Base-by-base conservation (phyloP, 2,888 invertebrate species). In the Dicyrtomina minuta region DNA sequence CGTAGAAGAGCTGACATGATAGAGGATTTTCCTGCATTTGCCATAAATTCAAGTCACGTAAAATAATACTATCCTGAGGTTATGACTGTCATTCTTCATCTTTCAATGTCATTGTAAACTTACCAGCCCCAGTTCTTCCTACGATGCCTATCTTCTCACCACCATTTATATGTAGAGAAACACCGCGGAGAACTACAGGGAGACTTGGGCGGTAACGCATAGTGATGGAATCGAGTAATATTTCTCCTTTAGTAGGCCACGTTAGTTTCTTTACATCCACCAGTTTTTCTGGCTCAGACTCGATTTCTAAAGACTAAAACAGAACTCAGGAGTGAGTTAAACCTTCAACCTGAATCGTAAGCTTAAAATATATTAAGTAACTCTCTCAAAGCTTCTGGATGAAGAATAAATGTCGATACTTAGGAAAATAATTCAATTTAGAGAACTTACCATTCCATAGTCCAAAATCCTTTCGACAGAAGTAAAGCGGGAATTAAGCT, bases 91-190 rank as follows among this genome's bases (percentile, higher is more conserved):
- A 33, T 33, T 33, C 33, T 33, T 8, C 33, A 33, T 33, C 8
- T 33, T 33, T 33, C 8, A 3, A 33, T n/a, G 33, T 33, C 33
- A 33, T 24, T 24, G 26, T 13, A 64, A 58, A 41, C 43, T 72
- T 77, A 83, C 85, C 86, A 67, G 85, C 84, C 12, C 86, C 86
- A 8, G 86, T 85, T 74, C 85, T 78, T 33, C 86, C 86, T 58
- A 86, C 84, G 65, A 86, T 83, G 44, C 85, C 86, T 59, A 86
- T 80, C 77, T 85, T 85, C 74, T 85, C 84, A 33, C 81, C 80
- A 15, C 82, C 80, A 39, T 81, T 79, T 43, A 86, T 81, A 53
- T 81, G 80, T 70, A 84, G 82, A 12, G 81, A 81, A 17, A 86
- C 79, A 13, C 82, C 82, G 62, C 83, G 81, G 12, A 86, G 79